phyloP scores from a whole-genome alignment of 2,113 vertebrate genomes.

The Pachyramphus minor region DNA sequence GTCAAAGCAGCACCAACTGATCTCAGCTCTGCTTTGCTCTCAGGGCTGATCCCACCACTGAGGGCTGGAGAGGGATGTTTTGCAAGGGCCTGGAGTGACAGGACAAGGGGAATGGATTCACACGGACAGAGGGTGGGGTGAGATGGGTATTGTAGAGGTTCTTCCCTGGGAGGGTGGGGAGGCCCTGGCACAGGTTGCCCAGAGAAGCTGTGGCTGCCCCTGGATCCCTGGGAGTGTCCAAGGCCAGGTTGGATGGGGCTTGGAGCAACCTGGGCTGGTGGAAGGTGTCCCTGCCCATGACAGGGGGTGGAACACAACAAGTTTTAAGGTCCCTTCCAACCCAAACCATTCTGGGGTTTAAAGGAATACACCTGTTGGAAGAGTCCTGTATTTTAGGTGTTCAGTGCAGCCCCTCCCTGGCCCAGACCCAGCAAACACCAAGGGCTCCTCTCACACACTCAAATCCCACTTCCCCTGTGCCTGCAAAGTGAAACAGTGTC shows the following conservation, averaged over 20 bases:
- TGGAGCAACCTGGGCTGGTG: neutral
- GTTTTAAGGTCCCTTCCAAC: neutral
- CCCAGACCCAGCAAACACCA: neutral
- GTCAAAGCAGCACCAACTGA: too few species aligned
- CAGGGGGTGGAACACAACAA: accelerated
- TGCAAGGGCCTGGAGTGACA: neutral
- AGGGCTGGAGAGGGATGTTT: neutral
- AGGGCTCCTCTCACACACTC: neutral
- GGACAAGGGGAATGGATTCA: neutral
- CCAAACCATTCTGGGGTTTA: neutral
- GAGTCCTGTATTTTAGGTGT: neutral
- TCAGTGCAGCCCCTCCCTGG: accelerated
- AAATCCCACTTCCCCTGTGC: neutral
- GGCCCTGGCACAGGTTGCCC: neutral
- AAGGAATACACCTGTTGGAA: neutral
- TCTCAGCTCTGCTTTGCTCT: neutral
- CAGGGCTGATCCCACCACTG: neutral
- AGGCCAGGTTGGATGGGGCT: neutral
- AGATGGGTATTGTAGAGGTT: accelerated
- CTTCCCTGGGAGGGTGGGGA: neutral
- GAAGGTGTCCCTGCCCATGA: neutral
- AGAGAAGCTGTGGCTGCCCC: neutral
- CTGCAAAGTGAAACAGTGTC: neutral
- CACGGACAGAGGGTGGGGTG: neutral
- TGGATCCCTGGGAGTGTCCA: neutral